phyloP scores from a whole-genome alignment of 30 jellyfish, hydroid and myxozoan genomes.

The Aurelia sp. region DNA sequence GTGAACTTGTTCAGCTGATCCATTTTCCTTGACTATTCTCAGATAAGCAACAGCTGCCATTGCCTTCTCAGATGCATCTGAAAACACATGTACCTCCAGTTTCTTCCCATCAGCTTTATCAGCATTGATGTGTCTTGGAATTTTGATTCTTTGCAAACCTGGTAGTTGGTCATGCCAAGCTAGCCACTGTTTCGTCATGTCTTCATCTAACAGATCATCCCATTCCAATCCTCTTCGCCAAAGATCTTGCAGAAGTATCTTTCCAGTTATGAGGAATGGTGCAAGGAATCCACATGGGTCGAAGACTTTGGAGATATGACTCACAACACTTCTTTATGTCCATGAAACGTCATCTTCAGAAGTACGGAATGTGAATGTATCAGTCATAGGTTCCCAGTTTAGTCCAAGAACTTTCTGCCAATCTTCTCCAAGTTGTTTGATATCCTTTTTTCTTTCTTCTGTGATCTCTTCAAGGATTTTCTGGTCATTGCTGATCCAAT shows the following conservation, averaged over 20 bases:
- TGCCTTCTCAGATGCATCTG: conserved; percentile 72
- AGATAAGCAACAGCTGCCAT: conserved; percentile 54
- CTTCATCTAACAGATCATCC: conserved; percentile 59
- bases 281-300: conserved; percentile 70
- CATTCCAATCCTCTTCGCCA: conserved; percentile 53
- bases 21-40: conserved; percentile 20
- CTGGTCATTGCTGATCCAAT: conserved; percentile 48
- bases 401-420: conserved; percentile 32
- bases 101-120: conserved; percentile 30
- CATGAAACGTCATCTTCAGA: conserved; percentile 29
- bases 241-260: conserved; percentile 45
- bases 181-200: conserved; percentile 29
- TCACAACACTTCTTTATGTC: conserved; percentile 38
- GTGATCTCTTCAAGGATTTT: conserved; percentile 32
- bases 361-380: conserved; percentile 54
- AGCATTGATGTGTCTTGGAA: conserved; percentile 34
- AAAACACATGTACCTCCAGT: conserved; percentile 42
- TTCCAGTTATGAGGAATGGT: conserved; percentile 35
- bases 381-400: conserved; percentile 2
- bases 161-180: conserved; percentile 34
- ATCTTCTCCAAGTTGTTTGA: conserved; percentile 44
- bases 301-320: conserved; percentile 49
- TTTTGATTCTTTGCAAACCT: conserved; percentile 29
- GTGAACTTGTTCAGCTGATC: conserved; percentile 11
- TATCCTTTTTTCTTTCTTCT: conserved; percentile 47